Evolutionary conservation across 2,113 vertebrate species (phyloP), one percentile per base, ranked within the genome.

Genomic region (Chauna torquata): DNA sequence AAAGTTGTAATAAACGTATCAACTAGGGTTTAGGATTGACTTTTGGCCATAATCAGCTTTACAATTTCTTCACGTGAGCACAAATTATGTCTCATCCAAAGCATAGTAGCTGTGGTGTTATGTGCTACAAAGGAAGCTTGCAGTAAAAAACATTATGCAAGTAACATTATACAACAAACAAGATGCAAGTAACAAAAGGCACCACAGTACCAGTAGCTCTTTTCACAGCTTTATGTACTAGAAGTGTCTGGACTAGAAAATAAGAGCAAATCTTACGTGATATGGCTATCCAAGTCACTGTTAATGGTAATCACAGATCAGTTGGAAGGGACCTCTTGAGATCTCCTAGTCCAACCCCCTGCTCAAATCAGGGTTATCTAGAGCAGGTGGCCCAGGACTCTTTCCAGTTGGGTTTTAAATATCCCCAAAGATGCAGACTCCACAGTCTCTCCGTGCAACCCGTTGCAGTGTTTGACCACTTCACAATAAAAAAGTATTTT

Each of bases 1-100:
- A 94, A 91, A 90, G 80, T 76, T 89, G 87, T 40, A 84, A 84
- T 36, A 82, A 89, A 75, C 16, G 0, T 69, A 71, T 57, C 57
- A 91, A 94, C 71, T 28, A 95, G 34, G 75, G 36, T 16, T 88
- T 82, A 86, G 0, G n/a, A 87, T 42, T 86, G 52, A 58, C 82
- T 94, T 90, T 86, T 76, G 68, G 83, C 83, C 76, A 75, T 66
- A 89, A 64, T 76, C 66, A 91, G 74, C 62, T 85, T 52, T 82
- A 82, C 49, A 54, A 24, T 88, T 94, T 84, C 84, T 87, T 82
- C 57, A 91, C 86, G 59, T 66, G 88, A 87, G 36, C 71, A 86
- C n/a, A 95, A 94, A 91, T 84, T 71, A 84, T 16, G 20, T 68
- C 84, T 74, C 49, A 91, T 44, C 32, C 52, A 50, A 55, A 89